phyloP scores from a whole-genome alignment of 30 jellyfish, hydroid and myxozoan species.

The Turritopsis dohrnii region DNA sequence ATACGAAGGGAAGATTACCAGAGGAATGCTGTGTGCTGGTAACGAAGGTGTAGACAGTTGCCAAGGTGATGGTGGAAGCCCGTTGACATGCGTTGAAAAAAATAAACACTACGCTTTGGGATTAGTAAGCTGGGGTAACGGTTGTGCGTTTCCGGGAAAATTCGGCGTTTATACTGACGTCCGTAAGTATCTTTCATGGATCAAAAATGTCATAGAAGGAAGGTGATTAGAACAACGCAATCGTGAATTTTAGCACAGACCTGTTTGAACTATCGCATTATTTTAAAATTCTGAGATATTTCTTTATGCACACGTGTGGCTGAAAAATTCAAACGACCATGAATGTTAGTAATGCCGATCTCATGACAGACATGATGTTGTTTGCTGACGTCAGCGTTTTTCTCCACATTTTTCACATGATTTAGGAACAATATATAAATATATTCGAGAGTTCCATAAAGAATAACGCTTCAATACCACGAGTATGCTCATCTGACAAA shows the following conservation, averaged over 20 bases:
- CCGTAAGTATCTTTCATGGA: conserved; percentile 57
- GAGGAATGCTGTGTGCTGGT: conserved; percentile 90
- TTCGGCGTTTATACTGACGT: conserved; percentile 91
- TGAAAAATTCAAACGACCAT: too few species aligned
- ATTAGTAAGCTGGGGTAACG: conserved; percentile 97
- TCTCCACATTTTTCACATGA: too few species aligned
- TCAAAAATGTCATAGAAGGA: conserved; percentile 24
- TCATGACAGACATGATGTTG: too few species aligned
- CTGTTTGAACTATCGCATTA: background rate
- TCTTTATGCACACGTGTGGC: too few species aligned
- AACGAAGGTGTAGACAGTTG: conserved; percentile 76
- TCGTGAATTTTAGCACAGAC: background rate
- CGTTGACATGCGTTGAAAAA: conserved; percentile 48
- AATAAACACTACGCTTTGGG: conserved; percentile 52
- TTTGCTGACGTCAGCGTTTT: too few species aligned
- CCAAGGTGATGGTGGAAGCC: conserved; percentile 99
- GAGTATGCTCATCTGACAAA: too few species aligned
- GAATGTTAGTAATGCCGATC: too few species aligned
- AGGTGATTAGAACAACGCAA: background rate
- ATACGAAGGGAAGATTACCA: conserved; percentile 49
- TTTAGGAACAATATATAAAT: too few species aligned
- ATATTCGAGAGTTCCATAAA: too few species aligned
- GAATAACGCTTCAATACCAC: too few species aligned
- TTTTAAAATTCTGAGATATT: too few species aligned
- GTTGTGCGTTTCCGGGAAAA: conserved; percentile 79